Evolutionary conservation across 1,140 invertebrate genomes (phyloP).

Genomic region (Penaeus chinensis): DNA sequence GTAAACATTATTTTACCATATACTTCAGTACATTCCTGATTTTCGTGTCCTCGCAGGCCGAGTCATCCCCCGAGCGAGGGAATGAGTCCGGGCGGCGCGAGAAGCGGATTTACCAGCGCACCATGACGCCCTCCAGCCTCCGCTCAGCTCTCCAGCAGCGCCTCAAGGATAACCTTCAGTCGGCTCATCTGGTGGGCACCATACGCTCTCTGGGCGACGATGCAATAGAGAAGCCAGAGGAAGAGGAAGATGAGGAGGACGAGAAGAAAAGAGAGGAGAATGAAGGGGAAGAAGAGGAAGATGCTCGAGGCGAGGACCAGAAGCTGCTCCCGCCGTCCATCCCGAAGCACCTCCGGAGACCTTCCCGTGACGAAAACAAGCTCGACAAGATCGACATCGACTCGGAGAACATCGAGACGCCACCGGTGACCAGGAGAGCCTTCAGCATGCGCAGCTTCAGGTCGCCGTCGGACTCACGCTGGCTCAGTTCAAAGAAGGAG

Average conservation of each 20-base stretch:
- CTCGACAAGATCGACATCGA: slow-evolving; percentile 85
- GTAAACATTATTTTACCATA: too few relatives aligned
- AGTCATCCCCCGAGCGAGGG: neutral
- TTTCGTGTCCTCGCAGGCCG: slow-evolving; percentile 7
- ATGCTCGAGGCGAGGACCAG: slow-evolving; percentile 49
- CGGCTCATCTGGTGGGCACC: slow-evolving; percentile 63
- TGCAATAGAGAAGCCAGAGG: slow-evolving; percentile 12
- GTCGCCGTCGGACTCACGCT: slow-evolving; percentile 34
- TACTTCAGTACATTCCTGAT: neutral
- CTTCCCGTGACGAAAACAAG: slow-evolving; percentile 66
- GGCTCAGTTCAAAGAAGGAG: slow-evolving; percentile 18
- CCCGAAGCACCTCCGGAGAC: slow-evolving; percentile 64
- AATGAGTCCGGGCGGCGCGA: slow-evolving; percentile 38
- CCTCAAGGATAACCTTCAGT: slow-evolving; percentile 64
- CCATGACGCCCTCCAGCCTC: slow-evolving; percentile 64
- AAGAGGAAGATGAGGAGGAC: slow-evolving; percentile 47
- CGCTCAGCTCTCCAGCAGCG: slow-evolving; percentile 64
- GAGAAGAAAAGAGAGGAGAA: slow-evolving; percentile 40
- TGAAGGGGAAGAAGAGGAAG: slow-evolving; percentile 43
- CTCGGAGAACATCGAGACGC: slow-evolving; percentile 90
- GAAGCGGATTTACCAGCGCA: slow-evolving; percentile 64
- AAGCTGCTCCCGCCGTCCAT: slow-evolving; percentile 66
- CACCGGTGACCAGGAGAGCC: slow-evolving; percentile 80
- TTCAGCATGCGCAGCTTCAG: slow-evolving; percentile 70
- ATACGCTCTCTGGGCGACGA: slow-evolving; percentile 63